These are phyloP conservation scores for Gasterosteus nipponicus DNA, from an alignment of 2,113 vertebrate genomes.

Conservation along the genomic window DNA sequence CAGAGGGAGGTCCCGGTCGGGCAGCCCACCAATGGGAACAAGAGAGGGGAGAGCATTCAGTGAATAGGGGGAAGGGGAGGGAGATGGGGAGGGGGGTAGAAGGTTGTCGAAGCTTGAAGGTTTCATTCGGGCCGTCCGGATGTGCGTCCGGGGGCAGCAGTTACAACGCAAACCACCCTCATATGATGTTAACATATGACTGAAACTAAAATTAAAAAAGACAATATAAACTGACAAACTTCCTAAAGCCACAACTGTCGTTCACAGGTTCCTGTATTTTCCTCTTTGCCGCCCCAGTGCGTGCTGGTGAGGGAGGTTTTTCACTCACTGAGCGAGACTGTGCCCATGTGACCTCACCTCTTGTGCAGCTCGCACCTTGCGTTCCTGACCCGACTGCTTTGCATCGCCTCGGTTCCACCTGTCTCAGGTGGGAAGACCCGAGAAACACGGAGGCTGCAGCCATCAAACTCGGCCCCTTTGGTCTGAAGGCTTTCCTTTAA, in stretches of 20 bases:
- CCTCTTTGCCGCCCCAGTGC: neutral
- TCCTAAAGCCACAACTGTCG: no score
- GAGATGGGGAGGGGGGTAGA: constrained; percentile 8
- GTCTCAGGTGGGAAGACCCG: neutral
- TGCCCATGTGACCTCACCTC: neutral
- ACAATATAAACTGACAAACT: neutral
- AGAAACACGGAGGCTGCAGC: neutral
- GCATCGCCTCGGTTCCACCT: neutral
- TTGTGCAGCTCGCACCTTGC: neutral
- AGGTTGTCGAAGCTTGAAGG: constrained; percentile 7
- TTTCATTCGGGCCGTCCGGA: constrained; percentile 14
- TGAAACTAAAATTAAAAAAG: neutral
- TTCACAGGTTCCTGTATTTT: no score
- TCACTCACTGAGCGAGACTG: neutral
- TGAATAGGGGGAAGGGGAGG: constrained; percentile 46
- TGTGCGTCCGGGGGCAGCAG: neutral
- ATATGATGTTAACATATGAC: neutral
- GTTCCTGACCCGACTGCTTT: neutral
- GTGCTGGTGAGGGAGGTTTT: neutral
- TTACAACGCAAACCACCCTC: constrained; percentile 11
- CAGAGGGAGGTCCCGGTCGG: constrained; percentile 67
- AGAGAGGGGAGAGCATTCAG: constrained; percentile 72
- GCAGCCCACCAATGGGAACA: constrained; percentile 77
- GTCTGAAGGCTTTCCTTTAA: neutral
- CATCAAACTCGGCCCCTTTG: neutral